phyloP scores from a whole-genome alignment of 2,888 invertebrate genomes.

The Apocheima hispidaria region DNA sequence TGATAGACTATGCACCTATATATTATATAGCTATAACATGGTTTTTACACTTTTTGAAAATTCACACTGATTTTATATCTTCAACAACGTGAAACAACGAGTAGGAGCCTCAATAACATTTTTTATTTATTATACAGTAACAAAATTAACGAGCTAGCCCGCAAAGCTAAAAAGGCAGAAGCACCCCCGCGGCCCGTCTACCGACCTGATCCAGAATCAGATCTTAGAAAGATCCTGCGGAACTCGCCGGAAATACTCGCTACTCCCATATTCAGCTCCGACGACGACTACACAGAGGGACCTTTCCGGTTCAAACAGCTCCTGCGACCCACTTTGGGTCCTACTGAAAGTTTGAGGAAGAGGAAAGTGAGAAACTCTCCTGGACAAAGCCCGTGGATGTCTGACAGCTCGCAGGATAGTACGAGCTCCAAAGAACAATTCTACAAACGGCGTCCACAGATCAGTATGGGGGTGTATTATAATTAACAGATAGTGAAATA shows the following conservation, averaged over 20 bases:
- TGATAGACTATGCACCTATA: too few species aligned
- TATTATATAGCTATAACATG: too few species aligned
- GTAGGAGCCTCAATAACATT: not conserved
- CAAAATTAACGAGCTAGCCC: conserved; percentile 81
- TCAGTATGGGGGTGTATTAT: conserved; percentile 81
- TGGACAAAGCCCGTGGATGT: conserved; percentile 80
- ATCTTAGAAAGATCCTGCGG: conserved; percentile 78
- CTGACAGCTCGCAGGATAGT: conserved; percentile 81
- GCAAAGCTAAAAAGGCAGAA: conserved; percentile 72
- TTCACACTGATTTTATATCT: too few species aligned
- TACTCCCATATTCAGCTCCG: conserved; percentile 77
- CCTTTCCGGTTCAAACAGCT: conserved; percentile 90
- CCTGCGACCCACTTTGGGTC: conserved; percentile 88
- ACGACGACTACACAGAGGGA: conserved; percentile 87
- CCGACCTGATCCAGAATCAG: conserved; percentile 75
- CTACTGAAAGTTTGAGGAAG: conserved; percentile 89
- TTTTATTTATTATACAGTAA: conserved; percentile 61
- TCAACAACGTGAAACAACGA: too few species aligned
- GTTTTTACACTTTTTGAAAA: too few species aligned
- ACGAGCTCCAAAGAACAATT: conserved; percentile 72
- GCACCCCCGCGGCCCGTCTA: conserved; percentile 63
- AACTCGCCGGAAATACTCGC: conserved; percentile 81
- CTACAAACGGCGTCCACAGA: conserved; percentile 79
- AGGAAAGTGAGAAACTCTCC: conserved; percentile 84
- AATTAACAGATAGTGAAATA: too few species aligned